Evolutionary conservation across 2,113 vertebrate species (phyloP).

Genomic region (Asarcornis scutulata): DNA sequence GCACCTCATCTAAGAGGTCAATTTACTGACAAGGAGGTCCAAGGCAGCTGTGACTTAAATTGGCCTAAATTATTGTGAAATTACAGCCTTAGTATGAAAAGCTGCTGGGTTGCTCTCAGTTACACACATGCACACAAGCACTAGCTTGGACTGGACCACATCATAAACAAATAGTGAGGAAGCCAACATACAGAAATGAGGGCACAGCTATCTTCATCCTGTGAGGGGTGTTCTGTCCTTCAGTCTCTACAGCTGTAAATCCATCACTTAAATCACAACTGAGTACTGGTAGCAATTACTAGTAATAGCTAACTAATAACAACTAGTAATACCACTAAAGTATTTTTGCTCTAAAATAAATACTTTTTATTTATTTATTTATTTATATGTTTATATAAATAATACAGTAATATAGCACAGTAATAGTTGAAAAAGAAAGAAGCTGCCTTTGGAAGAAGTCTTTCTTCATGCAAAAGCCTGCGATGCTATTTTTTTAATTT

Average conservation of each 20-base stretch:
- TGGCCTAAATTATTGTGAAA: conserved; percentile 7
- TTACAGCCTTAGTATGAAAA: neutral
- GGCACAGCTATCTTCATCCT: neutral
- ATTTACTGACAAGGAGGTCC: neutral
- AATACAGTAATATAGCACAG: neutral
- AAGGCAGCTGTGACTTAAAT: neutral
- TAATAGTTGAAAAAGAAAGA: too few species aligned
- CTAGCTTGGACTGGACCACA: neutral
- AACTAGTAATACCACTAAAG: neutral
- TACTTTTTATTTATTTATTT: too few species aligned
- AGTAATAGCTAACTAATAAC: neutral
- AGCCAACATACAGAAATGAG: neutral
- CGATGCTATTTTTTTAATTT: too few species aligned
- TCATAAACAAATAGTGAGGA: neutral
- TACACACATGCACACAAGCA: neutral
- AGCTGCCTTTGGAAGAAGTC: too few species aligned
- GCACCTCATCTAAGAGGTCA: neutral
- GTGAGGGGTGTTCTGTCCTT: neutral
- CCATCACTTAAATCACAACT: neutral
- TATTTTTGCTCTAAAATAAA: neutral
- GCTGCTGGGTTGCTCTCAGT: neutral
- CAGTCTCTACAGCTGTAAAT: neutral
- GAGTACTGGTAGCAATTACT: neutral
- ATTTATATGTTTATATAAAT: too few species aligned
- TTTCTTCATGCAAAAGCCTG: too few species aligned